phyloP scores from a whole-genome alignment of 2,888 invertebrate species.

The Plusia festucae region DNA sequence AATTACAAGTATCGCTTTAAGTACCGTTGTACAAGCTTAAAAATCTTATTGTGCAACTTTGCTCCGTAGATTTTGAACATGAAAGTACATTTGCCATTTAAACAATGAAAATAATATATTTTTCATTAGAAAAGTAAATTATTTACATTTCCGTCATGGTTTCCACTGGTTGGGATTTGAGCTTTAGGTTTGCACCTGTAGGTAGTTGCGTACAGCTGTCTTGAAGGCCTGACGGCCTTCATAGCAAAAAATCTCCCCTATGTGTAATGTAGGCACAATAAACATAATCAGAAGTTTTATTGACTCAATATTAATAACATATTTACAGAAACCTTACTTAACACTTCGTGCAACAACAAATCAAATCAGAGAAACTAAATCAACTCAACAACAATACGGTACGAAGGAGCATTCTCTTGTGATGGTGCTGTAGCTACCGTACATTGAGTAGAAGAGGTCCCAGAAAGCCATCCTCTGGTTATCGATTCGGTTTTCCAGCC shows the following conservation, averaged over 20 bases:
- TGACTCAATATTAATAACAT: constrained; percentile 18
- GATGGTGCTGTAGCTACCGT: constrained; percentile 74
- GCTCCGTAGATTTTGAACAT: no score
- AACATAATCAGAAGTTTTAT: neutral
- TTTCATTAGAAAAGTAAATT: no score
- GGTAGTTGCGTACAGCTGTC: no score
- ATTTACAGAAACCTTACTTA: constrained; percentile 28
- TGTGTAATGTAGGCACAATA: neutral
- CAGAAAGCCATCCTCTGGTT: constrained; percentile 82
- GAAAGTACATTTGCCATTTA: no score
- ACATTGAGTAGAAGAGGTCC: constrained; percentile 80
- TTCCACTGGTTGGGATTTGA: no score
- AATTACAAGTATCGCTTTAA: constrained; percentile 40
- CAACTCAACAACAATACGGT: constrained; percentile 34
- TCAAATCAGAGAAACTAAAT: constrained; percentile 15
- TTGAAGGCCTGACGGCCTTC: no score
- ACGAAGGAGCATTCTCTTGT: constrained; percentile 64
- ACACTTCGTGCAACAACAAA: constrained; percentile 14
- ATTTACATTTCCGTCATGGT: no score
- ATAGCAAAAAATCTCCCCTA: no score
- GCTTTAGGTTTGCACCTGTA: no score
- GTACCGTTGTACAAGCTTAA: constrained; percentile 23
- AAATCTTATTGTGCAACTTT: constrained; percentile 9
- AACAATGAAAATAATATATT: no score
- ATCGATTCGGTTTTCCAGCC: constrained; percentile 70